Evolutionary conservation across 1,140 invertebrate genomes (phyloP).

Genomic region (Cryptotermes secundus): DNA sequence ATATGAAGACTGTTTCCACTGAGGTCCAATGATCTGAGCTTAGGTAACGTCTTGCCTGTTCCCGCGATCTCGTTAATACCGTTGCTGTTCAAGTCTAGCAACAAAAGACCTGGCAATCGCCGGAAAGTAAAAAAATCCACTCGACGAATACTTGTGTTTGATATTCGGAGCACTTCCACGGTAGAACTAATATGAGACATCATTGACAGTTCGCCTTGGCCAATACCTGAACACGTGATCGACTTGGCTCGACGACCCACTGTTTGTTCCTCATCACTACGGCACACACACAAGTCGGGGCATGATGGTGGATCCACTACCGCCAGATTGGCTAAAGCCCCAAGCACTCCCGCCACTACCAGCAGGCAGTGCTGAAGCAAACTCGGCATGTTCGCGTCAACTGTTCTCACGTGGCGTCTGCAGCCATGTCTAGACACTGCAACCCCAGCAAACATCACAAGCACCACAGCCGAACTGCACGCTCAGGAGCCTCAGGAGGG

Average conservation of each 20-base stretch:
- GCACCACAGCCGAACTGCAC: background rate
- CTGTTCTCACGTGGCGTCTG: constrained; percentile 27
- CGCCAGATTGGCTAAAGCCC: background rate
- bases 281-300: constrained; percentile 25
- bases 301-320: background rate
- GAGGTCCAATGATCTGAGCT: constrained; percentile 23
- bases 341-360: background rate
- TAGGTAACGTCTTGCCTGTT: constrained; percentile 28
- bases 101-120: constrained; percentile 4
- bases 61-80: constrained; percentile 26
- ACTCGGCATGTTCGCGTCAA: background rate
- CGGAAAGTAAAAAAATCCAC: constrained; percentile 28
- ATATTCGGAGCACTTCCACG: constrained; percentile 22
- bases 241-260: constrained; percentile 25
- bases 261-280: background rate
- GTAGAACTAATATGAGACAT: constrained; percentile 18
- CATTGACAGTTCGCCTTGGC: background rate
- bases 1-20: constrained; percentile 32
- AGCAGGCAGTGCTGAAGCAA: background rate
- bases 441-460: no score
- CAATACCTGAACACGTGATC: constrained; percentile 14
- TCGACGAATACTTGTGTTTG: constrained; percentile 27
- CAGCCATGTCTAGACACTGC: constrained; percentile 14
- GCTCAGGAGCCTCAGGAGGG: background rate
- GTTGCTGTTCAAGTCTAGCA: constrained; percentile 22